Conservation (phyloP, 2,113 vertebrate genomes). For the Elephantulus edwardii region DNA sequence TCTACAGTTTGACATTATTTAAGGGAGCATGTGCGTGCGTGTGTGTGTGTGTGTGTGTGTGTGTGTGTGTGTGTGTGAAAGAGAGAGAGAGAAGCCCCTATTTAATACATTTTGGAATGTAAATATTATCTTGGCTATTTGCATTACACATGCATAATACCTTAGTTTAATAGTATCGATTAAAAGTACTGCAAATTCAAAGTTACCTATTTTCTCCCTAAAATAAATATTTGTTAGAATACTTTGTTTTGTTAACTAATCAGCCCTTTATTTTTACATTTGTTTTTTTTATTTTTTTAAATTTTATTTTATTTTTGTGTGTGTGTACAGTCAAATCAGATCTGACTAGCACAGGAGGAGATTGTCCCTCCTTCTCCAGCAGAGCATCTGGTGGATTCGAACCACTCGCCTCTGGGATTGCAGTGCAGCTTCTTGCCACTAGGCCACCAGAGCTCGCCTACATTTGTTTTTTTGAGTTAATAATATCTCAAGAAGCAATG, state of each 20-base stretch:
- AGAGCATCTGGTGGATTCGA: too few species aligned
- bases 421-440: too few species aligned
- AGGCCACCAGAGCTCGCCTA: too few species aligned
- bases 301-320: too few species aligned
- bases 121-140: conserved; percentile 67
- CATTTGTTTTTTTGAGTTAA: conserved; percentile 21
- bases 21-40: conserved; percentile 37
- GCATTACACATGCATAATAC: not conserved
- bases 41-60: too few species aligned
- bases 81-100: too few species aligned
- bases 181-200: not conserved
- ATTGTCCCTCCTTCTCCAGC: too few species aligned
- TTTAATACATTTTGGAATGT: conserved; percentile 47
- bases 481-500: not conserved
- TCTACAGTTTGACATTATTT: not conserved
- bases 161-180: conserved; percentile 26
- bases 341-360: too few species aligned
- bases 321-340: too few species aligned
- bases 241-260: not conserved
- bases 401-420: too few species aligned
- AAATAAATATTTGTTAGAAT: not conserved
- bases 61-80: too few species aligned
- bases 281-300: too few species aligned
- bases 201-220: not conserved
- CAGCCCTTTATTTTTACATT: not conserved